Evolutionary conservation across 2,888 invertebrate species (phyloP).

Genomic region (Plebejus anna): DNA sequence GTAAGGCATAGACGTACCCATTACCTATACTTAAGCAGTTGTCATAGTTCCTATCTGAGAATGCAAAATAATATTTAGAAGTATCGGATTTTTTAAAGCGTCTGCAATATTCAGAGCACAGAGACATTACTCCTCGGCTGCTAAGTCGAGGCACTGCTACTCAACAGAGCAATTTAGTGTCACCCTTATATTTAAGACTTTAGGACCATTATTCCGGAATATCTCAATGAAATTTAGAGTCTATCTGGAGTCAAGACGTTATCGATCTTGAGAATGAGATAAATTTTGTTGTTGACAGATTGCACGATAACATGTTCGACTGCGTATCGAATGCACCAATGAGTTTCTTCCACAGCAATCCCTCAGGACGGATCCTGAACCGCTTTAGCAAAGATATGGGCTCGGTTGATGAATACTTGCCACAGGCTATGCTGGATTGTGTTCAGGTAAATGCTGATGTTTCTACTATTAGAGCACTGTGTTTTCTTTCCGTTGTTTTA

Average conservation of each 20-base stretch:
- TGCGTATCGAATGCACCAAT: constrained; percentile 72
- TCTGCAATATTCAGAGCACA: no score
- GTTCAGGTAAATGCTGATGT: constrained; percentile 65
- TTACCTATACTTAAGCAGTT: neutral
- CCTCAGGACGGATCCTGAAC: constrained; percentile 87
- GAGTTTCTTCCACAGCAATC: constrained; percentile 90
- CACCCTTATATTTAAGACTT: no score
- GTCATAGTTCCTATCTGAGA: neutral
- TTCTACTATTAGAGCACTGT: neutral
- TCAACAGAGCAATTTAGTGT: no score
- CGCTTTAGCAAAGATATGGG: constrained; percentile 94
- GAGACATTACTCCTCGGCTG: no score
- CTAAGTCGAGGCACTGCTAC: no score
- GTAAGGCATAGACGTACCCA: constrained; percentile 43
- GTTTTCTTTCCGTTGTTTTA: no score
- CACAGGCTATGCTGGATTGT: constrained; percentile 86
- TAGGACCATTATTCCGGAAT: no score
- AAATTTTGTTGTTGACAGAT: constrained; percentile 45
- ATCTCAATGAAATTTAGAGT: neutral
- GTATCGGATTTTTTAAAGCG: neutral
- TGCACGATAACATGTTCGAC: constrained; percentile 86
- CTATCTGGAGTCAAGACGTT: neutral
- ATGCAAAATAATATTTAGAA: neutral
- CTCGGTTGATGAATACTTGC: constrained; percentile 87
- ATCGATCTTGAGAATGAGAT: neutral